A percentile compares a stretch with the other conserved stretches of the same genome.
Evolutionary conservation across 1,140 invertebrate genomes (phyloP).

Genomic region (Pemphigus obesinymphae): DNA sequence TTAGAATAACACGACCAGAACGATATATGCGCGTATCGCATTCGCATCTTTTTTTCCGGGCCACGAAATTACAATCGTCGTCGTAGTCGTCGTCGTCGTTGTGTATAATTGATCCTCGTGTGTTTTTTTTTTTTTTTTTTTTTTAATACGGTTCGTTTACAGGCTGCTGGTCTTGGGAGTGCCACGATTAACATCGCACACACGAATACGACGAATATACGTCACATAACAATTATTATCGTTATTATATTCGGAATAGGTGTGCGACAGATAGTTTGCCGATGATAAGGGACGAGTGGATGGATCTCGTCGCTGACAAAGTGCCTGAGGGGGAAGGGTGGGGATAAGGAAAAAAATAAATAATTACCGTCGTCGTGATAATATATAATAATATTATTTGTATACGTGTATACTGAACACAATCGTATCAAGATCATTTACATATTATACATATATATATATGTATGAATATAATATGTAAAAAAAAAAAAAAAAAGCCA

Average conservation of each 20-base stretch:
- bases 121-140: neutral
- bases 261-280: neutral
- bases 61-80: neutral
- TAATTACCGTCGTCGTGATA: neutral
- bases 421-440: conserved; percentile 30
- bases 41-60: neutral
- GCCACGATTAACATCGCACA: conserved; percentile 30
- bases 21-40: neutral
- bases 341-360: neutral
- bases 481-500: neutral
- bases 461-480: neutral
- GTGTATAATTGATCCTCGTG: conserved; percentile 5
- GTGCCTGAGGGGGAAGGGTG: neutral
- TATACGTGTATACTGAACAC: neutral
- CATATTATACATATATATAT: neutral
- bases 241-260: neutral
- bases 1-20: neutral
- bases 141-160: conserved; percentile 32
- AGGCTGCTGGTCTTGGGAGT: conserved; percentile 20
- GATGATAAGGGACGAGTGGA: neutral
- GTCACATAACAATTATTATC: neutral
- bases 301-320: no score
- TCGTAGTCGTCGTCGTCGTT: neutral
- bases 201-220: neutral
- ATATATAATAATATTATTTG: neutral